phyloP scores from a whole-genome alignment of 2,888 invertebrate genomes.

The Tenthredo livida region DNA sequence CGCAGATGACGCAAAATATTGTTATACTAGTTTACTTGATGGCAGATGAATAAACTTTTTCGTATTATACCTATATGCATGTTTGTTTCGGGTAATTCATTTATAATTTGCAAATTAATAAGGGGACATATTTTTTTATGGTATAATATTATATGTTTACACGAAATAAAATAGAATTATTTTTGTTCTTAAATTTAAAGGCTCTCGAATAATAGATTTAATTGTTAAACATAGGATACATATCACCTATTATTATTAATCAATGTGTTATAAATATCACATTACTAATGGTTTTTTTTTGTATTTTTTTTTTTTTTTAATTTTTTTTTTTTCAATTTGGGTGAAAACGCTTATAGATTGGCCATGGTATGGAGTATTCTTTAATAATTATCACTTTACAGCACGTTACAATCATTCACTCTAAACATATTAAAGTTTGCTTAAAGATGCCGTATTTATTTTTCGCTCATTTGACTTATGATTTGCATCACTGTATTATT shows the following conservation, averaged over 20 bases:
- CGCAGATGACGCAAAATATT: neutral
- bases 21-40: neutral
- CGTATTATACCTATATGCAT: neutral
- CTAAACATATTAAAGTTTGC: conserved; percentile 16
- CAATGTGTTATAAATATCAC: neutral
- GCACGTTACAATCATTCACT: conserved; percentile 41
- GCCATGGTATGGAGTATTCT: conserved; percentile 38
- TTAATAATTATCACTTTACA: conserved; percentile 40
- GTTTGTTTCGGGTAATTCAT: neutral
- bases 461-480: neutral
- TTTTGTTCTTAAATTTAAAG: neutral
- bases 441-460: conserved; percentile 9
- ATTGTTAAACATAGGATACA: neutral
- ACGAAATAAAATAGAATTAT: neutral
- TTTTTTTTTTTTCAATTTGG: neutral
- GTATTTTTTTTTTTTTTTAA: too few species aligned
- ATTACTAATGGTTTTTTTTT: neutral
- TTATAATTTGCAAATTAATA: neutral
- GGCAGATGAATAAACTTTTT: neutral
- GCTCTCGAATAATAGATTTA: neutral
- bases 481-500: neutral
- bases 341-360: conserved; percentile 13
- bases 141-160: neutral
- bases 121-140: neutral
- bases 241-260: neutral